Base-by-base conservation (phyloP, 2,888 invertebrate species). In the Diaperis boleti region DNA sequence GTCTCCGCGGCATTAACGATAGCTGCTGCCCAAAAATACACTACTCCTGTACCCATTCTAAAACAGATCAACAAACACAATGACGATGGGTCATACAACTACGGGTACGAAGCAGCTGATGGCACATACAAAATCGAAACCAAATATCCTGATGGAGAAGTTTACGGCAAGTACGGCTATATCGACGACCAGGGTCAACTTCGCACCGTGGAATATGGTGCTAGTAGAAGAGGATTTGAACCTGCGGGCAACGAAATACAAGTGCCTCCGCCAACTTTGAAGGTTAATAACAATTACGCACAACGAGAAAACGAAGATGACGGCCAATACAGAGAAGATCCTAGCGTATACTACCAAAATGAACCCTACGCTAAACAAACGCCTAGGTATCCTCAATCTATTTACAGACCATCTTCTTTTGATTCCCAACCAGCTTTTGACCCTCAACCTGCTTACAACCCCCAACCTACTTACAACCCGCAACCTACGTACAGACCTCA, bases 131-230 rank as follows among this genome's bases (percentile, higher is more conserved):
- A 94, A 82, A 93, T 94, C 66, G 94, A 94, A 79, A 93, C 94
- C 0, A 94, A 94, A 80, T 91, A 92, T 73, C 85, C 91, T 0
- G 89, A 86, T 41, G 94, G 94, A 0, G 93, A 94, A 74, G 92
- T 94, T 0, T 91, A 88, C 49, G 95, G 95, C 62, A 95, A 94
- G 78, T 95, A 94, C 74, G 95, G 95, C n/a, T 95, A 94, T 78
- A 85, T 93, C 0, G 94, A 94, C 70, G 92, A 90, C 73, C 83
- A 82, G 15, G 95, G 95, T 0, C 87, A 87, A 72, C 74, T 87
- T 14, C 85, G 94, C 56, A 92, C 94, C 81, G 87, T 94, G 14
- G 92, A 94, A 66, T 95, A 95, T 76, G 94, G 94, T 1, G 94
- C 94, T 0, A 90, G 90, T 59, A 85, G 88, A 72, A 83, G 92